Evolutionary conservation across 2,797 vertebrate species (phyloP).

Genomic region (Zonotrichia albicollis): DNA sequence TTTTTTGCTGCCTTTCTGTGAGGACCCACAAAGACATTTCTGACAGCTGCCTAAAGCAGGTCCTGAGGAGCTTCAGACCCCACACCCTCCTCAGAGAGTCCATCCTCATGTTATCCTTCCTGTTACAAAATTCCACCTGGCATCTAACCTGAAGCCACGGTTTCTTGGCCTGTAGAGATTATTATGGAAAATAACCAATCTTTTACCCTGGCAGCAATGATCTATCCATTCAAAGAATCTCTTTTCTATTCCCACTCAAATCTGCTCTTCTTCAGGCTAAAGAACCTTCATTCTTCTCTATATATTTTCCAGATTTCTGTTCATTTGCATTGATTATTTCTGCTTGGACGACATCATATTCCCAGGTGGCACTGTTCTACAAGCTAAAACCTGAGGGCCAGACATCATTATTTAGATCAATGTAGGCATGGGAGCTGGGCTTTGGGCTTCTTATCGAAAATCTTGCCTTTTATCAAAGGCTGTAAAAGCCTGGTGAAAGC

Average conservation of each 20-base stretch:
- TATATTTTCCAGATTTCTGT: neutral
- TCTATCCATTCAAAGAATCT: neutral
- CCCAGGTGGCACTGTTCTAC: neutral
- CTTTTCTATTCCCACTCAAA: neutral
- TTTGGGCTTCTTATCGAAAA: neutral
- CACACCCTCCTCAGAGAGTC: neutral
- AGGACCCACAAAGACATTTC: neutral
- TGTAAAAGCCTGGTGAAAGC: neutral
- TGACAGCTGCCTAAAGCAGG: neutral
- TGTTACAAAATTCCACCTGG: neutral
- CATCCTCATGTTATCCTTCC: neutral
- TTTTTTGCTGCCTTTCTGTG: neutral
- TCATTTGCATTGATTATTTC: neutral
- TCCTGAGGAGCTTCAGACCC: neutral
- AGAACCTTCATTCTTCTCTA: neutral
- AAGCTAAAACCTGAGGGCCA: neutral
- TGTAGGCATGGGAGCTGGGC: neutral
- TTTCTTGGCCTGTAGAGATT: neutral
- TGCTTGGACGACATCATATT: neutral
- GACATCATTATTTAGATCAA: neutral
- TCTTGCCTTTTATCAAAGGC: neutral
- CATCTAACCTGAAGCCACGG: neutral
- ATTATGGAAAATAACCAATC: neutral
- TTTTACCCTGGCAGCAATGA: neutral
- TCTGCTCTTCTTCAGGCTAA: neutral